Conservation (phyloP, 2,888 invertebrate species). For the Patella caerulea region DNA sequence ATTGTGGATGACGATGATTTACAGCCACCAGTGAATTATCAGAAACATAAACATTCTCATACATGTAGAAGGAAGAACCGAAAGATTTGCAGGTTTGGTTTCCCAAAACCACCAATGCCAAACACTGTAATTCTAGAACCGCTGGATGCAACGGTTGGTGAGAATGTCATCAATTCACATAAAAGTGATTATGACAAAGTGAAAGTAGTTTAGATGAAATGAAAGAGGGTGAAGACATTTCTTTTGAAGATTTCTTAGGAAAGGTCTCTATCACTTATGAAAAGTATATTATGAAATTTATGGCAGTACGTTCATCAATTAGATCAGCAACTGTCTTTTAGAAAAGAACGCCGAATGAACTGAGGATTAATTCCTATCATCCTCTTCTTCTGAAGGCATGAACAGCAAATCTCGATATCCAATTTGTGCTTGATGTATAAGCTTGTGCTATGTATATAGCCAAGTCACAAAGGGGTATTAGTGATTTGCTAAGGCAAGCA, state of each 20-base stretch:
- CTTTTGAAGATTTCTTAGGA: not conserved
- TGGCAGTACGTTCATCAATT: slow-evolving; percentile 9
- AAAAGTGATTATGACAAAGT: not conserved
- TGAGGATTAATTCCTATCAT: slow-evolving; percentile 31
- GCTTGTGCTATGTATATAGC: slow-evolving; percentile 27
- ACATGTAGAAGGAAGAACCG: slow-evolving; percentile 22
- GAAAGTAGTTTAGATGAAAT: not conserved
- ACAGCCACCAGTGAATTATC: slow-evolving; percentile 20
- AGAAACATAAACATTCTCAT: slow-evolving; percentile 33
- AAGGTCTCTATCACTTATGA: not conserved
- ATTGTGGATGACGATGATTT: slow-evolving; percentile 28
- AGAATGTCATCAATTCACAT: no score
- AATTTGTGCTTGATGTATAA: no score
- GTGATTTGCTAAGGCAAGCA: slow-evolving; percentile 38
- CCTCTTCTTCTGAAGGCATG: not conserved
- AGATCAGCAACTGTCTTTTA: slow-evolving; percentile 25
- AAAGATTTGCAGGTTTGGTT: slow-evolving; percentile 13
- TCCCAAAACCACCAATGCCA: slow-evolving; percentile 8
- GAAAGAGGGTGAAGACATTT: no score
- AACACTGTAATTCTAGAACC: slow-evolving; percentile 12
- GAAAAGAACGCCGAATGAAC: slow-evolving; percentile 25
- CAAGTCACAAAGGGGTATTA: slow-evolving; percentile 45
- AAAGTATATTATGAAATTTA: slow-evolving; percentile 15
- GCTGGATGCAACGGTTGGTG: not conserved
- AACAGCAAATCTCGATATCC: no score